Evolutionary conservation across 1,140 invertebrate species (phyloP).

Genomic region (Drosophila tani): DNA sequence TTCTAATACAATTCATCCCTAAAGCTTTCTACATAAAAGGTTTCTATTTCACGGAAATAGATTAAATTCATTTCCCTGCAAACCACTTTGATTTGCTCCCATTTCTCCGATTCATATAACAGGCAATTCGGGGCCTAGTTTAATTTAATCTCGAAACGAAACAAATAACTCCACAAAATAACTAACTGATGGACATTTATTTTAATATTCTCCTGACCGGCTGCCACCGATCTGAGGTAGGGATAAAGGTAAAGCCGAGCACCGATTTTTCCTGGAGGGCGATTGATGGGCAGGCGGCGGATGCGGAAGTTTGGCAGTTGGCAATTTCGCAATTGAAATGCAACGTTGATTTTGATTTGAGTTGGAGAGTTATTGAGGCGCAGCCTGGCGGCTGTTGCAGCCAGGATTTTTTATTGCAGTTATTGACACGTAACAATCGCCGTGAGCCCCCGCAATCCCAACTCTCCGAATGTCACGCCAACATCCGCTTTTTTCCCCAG

Average conservation of each 20-base stretch:
- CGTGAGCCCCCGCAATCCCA: conserved; percentile 24
- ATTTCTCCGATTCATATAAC: conserved; percentile 26
- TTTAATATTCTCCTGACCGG: conserved; percentile 65
- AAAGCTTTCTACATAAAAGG: neutral
- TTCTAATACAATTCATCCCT: neutral
- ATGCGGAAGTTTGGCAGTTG: conserved; percentile 44
- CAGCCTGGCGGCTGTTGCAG: conserved; percentile 52
- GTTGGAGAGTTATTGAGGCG: conserved; percentile 74
- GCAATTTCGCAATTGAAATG: conserved; percentile 79
- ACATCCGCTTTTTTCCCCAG: conserved; percentile 29
- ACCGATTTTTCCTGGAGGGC: conserved; percentile 33
- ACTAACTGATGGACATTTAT: conserved; percentile 67
- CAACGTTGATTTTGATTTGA: conserved; percentile 80
- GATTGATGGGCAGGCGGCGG: conserved; percentile 44
- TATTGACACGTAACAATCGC: conserved; percentile 83
- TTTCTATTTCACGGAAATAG: neutral
- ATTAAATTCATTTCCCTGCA: neutral
- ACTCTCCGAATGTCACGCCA: conserved; percentile 45
- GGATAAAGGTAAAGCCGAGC: conserved; percentile 10
- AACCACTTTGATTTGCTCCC: neutral
- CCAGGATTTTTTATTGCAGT: conserved; percentile 71
- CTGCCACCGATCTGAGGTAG: neutral
- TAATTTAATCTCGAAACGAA: conserved; percentile 71
- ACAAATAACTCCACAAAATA: conserved; percentile 43
- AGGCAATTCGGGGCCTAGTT: conserved; percentile 64